phyloP scores from a whole-genome alignment of 2,888 invertebrate genomes.

The Cistogaster globosa region DNA sequence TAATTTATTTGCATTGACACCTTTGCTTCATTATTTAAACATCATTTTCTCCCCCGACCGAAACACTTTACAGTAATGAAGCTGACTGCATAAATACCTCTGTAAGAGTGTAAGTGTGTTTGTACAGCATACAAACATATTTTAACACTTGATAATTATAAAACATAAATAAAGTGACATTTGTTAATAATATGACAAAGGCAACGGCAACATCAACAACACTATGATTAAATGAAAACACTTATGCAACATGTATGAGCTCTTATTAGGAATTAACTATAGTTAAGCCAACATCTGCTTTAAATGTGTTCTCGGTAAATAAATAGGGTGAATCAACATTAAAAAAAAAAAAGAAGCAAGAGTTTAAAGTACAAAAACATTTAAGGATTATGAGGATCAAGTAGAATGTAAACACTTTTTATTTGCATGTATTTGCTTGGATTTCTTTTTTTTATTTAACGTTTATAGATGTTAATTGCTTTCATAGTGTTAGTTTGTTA shows the following conservation, averaged over 20 bases:
- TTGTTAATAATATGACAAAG: conserved; percentile 52
- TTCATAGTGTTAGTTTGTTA: not conserved
- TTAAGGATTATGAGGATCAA: conserved; percentile 58
- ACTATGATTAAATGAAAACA: not conserved
- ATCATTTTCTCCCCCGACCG: no score
- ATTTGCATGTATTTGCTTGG: conserved; percentile 8
- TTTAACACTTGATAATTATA: not conserved
- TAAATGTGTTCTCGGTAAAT: conserved; percentile 6
- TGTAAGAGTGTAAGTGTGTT: not conserved
- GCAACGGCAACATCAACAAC: not conserved
- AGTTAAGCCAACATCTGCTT: conserved; percentile 33
- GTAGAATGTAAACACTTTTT: conserved; percentile 55
- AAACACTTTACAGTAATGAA: not conserved
- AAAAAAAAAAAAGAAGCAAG: not conserved
- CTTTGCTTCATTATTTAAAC: no score
- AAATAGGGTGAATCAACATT: not conserved
- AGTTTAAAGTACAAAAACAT: conserved; percentile 7
- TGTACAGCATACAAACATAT: no score
- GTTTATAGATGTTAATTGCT: not conserved
- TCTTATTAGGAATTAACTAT: conserved; percentile 19
- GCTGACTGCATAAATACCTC: not conserved
- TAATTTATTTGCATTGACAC: no score
- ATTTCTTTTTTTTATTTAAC: not conserved
- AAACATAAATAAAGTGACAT: conserved; percentile 58
- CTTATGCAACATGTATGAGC: not conserved